Percentiles rank a stretch among this genome's conserved stretches.
Conservation (phyloP, 2,888 invertebrate genomes). For the Agonopterix subpropinquella region DNA sequence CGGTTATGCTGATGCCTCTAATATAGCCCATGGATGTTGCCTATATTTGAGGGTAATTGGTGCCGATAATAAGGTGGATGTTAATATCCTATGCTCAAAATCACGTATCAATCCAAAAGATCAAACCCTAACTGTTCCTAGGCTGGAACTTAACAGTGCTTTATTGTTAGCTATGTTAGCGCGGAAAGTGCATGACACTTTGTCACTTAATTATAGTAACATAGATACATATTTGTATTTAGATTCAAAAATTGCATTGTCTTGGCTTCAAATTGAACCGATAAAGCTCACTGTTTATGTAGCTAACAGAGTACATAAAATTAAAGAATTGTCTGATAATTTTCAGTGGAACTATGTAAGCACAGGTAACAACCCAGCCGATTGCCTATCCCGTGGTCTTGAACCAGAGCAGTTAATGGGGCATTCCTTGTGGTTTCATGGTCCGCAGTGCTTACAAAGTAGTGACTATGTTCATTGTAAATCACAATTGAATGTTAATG, state of each 20-base stretch:
- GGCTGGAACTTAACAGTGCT: conserved; percentile 13
- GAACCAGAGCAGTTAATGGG: conserved; percentile 5
- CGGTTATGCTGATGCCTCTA: conserved; percentile 13
- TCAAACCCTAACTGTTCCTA: conserved; percentile 9
- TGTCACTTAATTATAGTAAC: conserved; percentile 7
- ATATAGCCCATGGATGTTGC: conserved; percentile 12
- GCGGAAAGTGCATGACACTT: conserved; percentile 5
- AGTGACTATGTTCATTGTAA: background rate
- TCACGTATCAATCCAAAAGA: conserved; percentile 7
- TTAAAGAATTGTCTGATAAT: conserved; percentile 5
- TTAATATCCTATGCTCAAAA: conserved; percentile 11
- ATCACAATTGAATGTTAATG: too few relatives aligned
- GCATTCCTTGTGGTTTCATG: conserved; percentile 12
- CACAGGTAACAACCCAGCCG: conserved; percentile 12
- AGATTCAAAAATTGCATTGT: conserved; percentile 17
- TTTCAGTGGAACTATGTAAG: conserved; percentile 10
- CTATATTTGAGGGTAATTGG: conserved; percentile 11
- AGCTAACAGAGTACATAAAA: conserved; percentile 14
- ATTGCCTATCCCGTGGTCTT: conserved; percentile 10
- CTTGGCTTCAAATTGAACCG: conserved; percentile 12
- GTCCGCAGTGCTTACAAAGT: conserved; percentile 8
- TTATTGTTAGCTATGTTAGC: conserved; percentile 11
- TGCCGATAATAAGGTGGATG: conserved; percentile 1
- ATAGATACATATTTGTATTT: conserved; percentile 8
- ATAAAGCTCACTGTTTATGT: conserved; percentile 13